Evolutionary conservation across 2,888 invertebrate species (phyloP), one percentile per base, ranked within the genome.

Genomic region (Allacma fusca): DNA sequence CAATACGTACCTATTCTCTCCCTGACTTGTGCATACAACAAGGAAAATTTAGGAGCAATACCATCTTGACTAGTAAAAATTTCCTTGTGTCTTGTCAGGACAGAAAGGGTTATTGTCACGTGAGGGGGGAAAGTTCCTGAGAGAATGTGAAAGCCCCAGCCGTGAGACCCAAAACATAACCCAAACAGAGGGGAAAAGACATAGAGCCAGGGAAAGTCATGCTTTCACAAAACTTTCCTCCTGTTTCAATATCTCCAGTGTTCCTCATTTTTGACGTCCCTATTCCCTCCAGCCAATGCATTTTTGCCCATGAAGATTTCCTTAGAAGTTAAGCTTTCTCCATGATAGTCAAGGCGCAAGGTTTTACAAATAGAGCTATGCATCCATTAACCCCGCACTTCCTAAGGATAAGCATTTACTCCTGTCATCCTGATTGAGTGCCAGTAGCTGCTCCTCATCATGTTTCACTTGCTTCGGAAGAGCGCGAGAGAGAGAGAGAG

Each of bases 21-120:
- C 2, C 13, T 57, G 19, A 16, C 57, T 57, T 57, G 9, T 34
- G 9, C 34, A 34, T 34, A 34, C 9, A 34, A 9, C 5, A 34
- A 34, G 9, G 50, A n/a, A 50, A 13, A 50, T 50, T 50, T 50
- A 50, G 19, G 16, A 50, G 4, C 50, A n/a, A 50, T 50, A 16
- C 19, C 50, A 50, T 50, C 40, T 40, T 68, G 40, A 68, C 23
- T 34, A 50, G 50, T 50, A n/a, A 50, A 50, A 50, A 50, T 50
- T 50, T 50, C 19, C 68, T 43, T 72, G n/a, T 50, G 16, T 50
- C 50, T 50, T 16, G 50, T 2, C 50, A 50, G 16, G 50, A 50
- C 50, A 50, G n/a, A n/a, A 50, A n/a, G 50, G 50, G 50, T 50
- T 50, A 50, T 50, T 50, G 50, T 16, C 50, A 50, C 50, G 50